A percentile compares a stretch with the other conserved stretches of the same genome.
Evolutionary conservation across 2,888 invertebrate species (phyloP).

Genomic region (Corythucha ciliata): DNA sequence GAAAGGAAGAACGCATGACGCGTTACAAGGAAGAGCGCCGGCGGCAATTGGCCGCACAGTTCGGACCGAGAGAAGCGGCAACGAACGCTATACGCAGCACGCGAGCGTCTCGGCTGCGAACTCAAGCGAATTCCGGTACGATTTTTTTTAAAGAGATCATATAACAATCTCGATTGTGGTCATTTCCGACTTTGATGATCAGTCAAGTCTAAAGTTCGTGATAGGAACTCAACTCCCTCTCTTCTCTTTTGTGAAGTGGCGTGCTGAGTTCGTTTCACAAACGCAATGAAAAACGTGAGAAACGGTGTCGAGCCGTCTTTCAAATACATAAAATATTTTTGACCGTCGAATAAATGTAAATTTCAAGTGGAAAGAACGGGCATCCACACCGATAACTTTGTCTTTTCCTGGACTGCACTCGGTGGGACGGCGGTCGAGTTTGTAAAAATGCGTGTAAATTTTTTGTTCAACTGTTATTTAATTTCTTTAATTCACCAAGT

Average conservation of each 20-base stretch:
- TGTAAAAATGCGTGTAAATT: background rate
- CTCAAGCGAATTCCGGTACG: conserved; percentile 28
- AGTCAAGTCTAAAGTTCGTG: no score
- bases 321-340: no score
- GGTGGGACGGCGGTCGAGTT: background rate
- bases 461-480: no score
- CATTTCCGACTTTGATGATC: background rate
- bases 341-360: no score
- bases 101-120: conserved; percentile 54
- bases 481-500: no score
- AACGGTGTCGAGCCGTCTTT: no score
- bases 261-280: no score
- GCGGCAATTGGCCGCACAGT: conserved; percentile 55
- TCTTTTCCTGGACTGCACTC: background rate
- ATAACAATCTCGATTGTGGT: background rate
- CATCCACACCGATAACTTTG: background rate
- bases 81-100: conserved; percentile 53
- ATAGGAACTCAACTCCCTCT: no score
- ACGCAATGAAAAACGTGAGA: no score
- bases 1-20: conserved; percentile 47
- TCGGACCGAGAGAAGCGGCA: conserved; percentile 32
- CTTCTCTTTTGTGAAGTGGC: background rate
- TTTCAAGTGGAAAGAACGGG: no score
- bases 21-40: conserved; percentile 65
- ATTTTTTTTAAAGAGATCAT: background rate